Evolutionary conservation across 2,888 invertebrate species (phyloP).

Genomic region (Drosophila neonasuta): DNA sequence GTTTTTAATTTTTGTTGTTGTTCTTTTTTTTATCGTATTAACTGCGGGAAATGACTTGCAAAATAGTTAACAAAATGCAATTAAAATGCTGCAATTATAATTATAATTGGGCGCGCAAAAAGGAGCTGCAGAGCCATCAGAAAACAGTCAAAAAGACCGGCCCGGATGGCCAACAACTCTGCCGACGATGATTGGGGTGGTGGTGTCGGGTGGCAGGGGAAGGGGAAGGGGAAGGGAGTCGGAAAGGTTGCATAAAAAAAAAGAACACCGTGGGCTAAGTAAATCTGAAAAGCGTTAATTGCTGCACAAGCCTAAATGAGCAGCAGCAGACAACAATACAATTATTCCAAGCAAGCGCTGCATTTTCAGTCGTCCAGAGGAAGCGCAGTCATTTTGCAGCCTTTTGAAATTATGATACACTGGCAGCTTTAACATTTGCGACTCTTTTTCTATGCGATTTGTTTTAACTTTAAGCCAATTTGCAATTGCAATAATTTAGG

Average conservation of each 20-base stretch:
- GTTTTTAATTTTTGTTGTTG: constrained; percentile 13
- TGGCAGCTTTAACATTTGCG: background rate
- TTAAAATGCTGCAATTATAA: constrained; percentile 75
- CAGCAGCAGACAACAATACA: constrained; percentile 54
- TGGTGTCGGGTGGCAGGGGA: background rate
- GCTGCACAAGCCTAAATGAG: constrained; percentile 52
- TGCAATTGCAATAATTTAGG: background rate
- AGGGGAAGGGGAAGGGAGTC: constrained; percentile 16
- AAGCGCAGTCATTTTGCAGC: constrained; percentile 17
- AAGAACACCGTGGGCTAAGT: constrained; percentile 54
- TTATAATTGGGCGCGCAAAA: constrained; percentile 66
- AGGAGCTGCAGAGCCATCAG: constrained; percentile 47
- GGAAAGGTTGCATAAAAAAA: constrained; percentile 38
- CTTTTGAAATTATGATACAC: constrained; percentile 4
- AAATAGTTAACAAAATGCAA: constrained; percentile 73
- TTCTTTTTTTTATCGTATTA: constrained; percentile 53
- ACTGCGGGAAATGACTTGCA: constrained; percentile 60
- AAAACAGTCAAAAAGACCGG: constrained; percentile 54
- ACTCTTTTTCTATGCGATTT: background rate
- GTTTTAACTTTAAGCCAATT: constrained; percentile 1
- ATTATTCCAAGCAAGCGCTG: constrained; percentile 46
- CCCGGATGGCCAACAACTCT: constrained; percentile 26
- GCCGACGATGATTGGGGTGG: constrained; percentile 17
- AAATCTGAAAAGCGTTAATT: constrained; percentile 62
- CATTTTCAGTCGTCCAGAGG: constrained; percentile 17